Base-by-base conservation (phyloP, 2,797 vertebrate species). In the Tarsius wallacei region DNA sequence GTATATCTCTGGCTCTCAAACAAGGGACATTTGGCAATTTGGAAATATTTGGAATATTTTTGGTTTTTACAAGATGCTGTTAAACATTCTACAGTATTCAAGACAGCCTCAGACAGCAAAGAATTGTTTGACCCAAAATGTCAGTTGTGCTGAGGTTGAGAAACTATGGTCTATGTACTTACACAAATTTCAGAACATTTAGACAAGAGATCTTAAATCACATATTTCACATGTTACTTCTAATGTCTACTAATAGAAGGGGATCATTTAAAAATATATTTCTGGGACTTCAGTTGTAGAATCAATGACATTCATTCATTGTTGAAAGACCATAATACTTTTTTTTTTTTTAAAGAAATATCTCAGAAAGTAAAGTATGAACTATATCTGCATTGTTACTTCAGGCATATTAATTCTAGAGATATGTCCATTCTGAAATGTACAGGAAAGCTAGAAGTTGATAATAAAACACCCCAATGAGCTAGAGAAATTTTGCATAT, bases 391-490 rank as follows among this genome's bases (percentile, higher is more conserved):
- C 4, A 83, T 66, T 96, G 95, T 90, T 49, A 88, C 4, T 49
- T 63, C 21, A 24, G 64, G 2, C 93, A 31, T 91, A 91, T 85
- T 96, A 85, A 77, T 68, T 88, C 13, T 73, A 80, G 21, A 91
- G 7, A 63, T 92, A 28, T 33, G 17, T 68, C 33, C 51, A 96
- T 77, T 86, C 42, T 89, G 24, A 87, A 96, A 84, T 83, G 31
- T 57, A 47, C 36, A 28, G 49, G 53, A 78, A 86, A 64, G 42
- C 11, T 81, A 71, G 28, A 94, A 57, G 1, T 14, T 88, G 47
- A 93, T 80, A 87, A 91, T 36, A 89, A 84, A 91, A 55, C 9
- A 80, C 31, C 10, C 26, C 68, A 76, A 73, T 91, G 15, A 93
- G 31, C 42, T 57, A 80, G 24, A 93, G 8, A 92, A 80, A 28